Evolutionary conservation across 2,888 invertebrate species (phyloP).

Genomic region (Deilephila porcellus): DNA sequence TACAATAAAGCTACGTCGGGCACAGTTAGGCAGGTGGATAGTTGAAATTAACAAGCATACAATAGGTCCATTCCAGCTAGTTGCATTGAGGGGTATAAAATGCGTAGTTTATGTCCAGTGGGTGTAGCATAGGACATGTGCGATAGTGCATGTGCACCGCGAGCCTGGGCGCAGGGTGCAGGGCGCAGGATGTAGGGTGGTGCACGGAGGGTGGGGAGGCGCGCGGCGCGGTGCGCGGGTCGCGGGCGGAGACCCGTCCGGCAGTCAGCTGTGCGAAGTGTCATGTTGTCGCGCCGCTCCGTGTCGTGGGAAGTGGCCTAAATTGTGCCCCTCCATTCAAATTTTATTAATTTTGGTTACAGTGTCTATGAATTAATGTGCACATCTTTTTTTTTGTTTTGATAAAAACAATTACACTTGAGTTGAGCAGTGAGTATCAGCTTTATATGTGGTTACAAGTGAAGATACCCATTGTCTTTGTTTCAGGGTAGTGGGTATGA

Average conservation of each 20-base stretch:
- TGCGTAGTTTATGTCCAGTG: constrained; percentile 41
- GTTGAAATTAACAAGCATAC: neutral
- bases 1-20: neutral
- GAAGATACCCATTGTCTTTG: constrained; percentile 31
- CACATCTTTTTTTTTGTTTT: neutral
- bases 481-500: constrained; percentile 14
- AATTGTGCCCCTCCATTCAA: constrained; percentile 60
- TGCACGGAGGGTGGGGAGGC: constrained; percentile 48
- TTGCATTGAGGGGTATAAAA: constrained; percentile 32
- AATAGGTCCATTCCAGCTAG: neutral
- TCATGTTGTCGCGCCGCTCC: constrained; percentile 67
- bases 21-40: neutral
- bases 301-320: constrained; percentile 77
- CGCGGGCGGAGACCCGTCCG: constrained; percentile 64
- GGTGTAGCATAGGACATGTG: constrained; percentile 44
- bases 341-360: constrained; percentile 12
- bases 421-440: constrained; percentile 16
- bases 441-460: neutral
- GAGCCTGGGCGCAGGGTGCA: constrained; percentile 63
- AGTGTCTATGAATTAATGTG: constrained; percentile 15
- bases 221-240: constrained; percentile 54
- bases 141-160: constrained; percentile 59
- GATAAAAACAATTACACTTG: neutral
- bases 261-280: constrained; percentile 82
- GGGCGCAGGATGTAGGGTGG: constrained; percentile 61